Base-by-base conservation (phyloP, 2,888 invertebrate genomes). In the Arge pagana region DNA sequence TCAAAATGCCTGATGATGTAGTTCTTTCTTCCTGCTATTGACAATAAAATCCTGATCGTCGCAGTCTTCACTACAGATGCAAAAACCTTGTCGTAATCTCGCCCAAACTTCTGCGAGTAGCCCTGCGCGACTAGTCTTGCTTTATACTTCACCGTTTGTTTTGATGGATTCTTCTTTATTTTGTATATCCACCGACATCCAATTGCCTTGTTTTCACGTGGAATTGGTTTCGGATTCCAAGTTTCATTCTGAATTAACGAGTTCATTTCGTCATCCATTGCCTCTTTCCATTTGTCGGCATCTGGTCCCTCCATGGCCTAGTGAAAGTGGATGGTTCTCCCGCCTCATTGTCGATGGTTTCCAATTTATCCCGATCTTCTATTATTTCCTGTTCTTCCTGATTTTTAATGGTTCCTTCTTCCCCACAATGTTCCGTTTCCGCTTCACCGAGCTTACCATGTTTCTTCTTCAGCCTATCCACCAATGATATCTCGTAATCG, bases 71-170 rank as follows among this genome's bases (percentile, higher is more conserved):
- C 64, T 1, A 70, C 68, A n/a, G 69, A 67, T 33, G 69, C 63
- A 48, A 66, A 72, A 1, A 66, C 66, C 50, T 70, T 65, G 19
- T 63, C 53, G 54, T 66, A 71, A 52, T 68, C 66, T 24, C 60
- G 48, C 5, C 61, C 66, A 33, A 51, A 56, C 51, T 62, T 48
- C 48, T 71, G 66, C 3, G 53, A 54, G 48, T 61, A 69, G 28
- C 67, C 67, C 15, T 63, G 45, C 10, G 59, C 67, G 6, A 68
- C 68, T 16, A 71, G 52, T 15, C 70, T 48, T n/a, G 70, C 67
- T 48, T 66, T 68, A 28, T 56, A 64, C 21, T 58, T 56, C 6
- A 54, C 54, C 3, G 63, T 33, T 26, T 54, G 54, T 39, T 65
- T 66, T 13, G 63, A 56, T 18, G 57, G 54, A 35, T 62, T 58